A percentile compares a stretch with the other conserved stretches of the same genome.
Evolutionary conservation across 2,113 vertebrate species (phyloP).

Genomic region (Mormoops blainvillei): DNA sequence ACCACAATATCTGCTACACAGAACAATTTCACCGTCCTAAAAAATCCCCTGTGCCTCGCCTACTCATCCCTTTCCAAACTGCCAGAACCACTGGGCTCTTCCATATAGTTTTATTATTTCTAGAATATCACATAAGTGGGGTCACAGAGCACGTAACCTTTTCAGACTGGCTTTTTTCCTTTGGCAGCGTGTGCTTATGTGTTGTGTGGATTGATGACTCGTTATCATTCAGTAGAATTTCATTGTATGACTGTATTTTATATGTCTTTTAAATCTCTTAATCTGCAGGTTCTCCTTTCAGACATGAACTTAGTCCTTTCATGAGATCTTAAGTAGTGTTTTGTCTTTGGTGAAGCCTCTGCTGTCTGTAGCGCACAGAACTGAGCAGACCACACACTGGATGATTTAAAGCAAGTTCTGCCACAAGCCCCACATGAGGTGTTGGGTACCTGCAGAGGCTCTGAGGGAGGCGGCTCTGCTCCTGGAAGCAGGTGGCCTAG

Average conservation of each 20-base stretch:
- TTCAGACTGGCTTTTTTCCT: background rate
- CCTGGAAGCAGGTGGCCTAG: background rate
- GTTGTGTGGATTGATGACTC: background rate
- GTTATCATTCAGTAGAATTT: background rate
- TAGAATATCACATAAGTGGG: no score
- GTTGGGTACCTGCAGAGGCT: background rate
- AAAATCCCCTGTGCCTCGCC: no score
- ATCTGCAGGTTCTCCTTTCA: background rate
- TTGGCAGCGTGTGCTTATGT: background rate
- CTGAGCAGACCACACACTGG: background rate
- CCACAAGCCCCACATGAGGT: background rate
- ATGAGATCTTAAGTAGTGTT: background rate
- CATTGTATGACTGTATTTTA: background rate
- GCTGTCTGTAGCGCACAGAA: background rate
- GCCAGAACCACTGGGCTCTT: no score
- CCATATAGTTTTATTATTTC: no score
- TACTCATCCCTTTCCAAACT: no score
- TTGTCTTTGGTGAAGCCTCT: background rate
- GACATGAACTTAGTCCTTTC: background rate
- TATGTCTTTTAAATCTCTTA: background rate
- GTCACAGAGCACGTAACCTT: no score
- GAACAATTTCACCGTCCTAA: background rate
- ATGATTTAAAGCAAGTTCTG: background rate
- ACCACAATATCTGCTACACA: background rate
- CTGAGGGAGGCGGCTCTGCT: background rate